A percentile compares a stretch with the other conserved stretches of the same genome.
Evolutionary conservation across 2,113 vertebrate genomes (phyloP).

Genomic region (Alosa alosa): DNA sequence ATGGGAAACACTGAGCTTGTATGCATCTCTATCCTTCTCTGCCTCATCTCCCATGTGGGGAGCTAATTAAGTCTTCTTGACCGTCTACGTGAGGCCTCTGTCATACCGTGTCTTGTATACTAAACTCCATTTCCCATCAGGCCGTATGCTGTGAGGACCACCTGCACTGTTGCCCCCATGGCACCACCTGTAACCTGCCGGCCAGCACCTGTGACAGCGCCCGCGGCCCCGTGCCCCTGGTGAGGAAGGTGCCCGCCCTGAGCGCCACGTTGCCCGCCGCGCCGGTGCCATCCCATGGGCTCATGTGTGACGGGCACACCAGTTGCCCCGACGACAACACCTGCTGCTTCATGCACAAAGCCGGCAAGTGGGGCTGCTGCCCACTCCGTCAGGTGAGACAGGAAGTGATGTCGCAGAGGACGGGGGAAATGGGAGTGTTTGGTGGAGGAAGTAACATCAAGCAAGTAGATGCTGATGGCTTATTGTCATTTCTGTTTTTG

Average conservation of each 20-base stretch:
- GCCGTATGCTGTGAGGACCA: slow-evolving; percentile 74
- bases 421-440: no score
- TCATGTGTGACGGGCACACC: slow-evolving; percentile 62
- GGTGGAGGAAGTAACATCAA: no score
- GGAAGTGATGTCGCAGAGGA: background rate
- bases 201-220: slow-evolving; percentile 57
- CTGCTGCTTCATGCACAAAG: slow-evolving; percentile 71
- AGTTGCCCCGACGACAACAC: slow-evolving; percentile 69
- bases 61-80: no score
- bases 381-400: slow-evolving; percentile 64
- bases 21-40: no score
- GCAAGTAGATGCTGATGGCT: no score
- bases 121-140: slow-evolving; percentile 41
- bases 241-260: slow-evolving; percentile 52
- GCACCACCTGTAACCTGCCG: slow-evolving; percentile 69
- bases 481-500: no score
- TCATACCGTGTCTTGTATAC: no score
- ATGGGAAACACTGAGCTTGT: no score
- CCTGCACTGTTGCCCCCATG: slow-evolving; percentile 72
- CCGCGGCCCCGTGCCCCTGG: slow-evolving; percentile 38
- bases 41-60: no score
- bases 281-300: background rate
- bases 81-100: no score
- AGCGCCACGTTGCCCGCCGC: background rate
- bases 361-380: slow-evolving; percentile 74